phyloP scores from a whole-genome alignment of 2,113 vertebrate species.

The Neolamprologus falcicula region DNA sequence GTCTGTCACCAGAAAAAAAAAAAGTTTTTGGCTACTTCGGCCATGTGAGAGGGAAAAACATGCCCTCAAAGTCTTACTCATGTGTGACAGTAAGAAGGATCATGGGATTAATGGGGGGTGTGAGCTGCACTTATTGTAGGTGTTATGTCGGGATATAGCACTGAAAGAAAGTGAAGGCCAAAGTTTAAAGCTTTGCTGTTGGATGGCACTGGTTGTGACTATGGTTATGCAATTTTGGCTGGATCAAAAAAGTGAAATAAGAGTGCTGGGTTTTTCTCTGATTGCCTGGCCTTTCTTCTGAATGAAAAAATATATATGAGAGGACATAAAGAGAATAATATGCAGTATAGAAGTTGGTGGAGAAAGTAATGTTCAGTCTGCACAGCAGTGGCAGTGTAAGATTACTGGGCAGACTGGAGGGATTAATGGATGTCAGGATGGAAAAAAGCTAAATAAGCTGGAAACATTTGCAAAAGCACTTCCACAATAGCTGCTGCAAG shows the following conservation, averaged over 20 bases:
- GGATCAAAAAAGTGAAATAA: neutral
- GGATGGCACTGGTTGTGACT: neutral
- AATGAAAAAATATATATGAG: neutral
- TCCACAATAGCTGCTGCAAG: neutral
- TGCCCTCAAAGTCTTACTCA: slow-evolving; percentile 21
- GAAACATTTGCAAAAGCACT: neutral
- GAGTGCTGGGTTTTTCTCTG: neutral
- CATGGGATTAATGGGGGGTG: slow-evolving; percentile 27
- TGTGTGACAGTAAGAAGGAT: slow-evolving; percentile 45
- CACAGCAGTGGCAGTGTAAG: neutral
- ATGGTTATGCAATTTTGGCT: neutral
- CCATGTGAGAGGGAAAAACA: slow-evolving; percentile 4
- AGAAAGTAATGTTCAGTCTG: neutral
- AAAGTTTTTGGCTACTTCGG: neutral
- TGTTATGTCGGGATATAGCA: slow-evolving; percentile 1
- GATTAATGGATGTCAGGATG: neutral
- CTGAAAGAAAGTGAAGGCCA: neutral
- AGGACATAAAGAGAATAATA: neutral
- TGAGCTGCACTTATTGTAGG: slow-evolving; percentile 18
- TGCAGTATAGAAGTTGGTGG: neutral
- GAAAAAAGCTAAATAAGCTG: neutral
- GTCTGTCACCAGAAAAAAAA: neutral
- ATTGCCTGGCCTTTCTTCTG: neutral
- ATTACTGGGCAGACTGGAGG: neutral
- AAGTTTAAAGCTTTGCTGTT: neutral